phyloP scores from a whole-genome alignment of 2,797 vertebrate species.

The Fistularia commersonii region DNA sequence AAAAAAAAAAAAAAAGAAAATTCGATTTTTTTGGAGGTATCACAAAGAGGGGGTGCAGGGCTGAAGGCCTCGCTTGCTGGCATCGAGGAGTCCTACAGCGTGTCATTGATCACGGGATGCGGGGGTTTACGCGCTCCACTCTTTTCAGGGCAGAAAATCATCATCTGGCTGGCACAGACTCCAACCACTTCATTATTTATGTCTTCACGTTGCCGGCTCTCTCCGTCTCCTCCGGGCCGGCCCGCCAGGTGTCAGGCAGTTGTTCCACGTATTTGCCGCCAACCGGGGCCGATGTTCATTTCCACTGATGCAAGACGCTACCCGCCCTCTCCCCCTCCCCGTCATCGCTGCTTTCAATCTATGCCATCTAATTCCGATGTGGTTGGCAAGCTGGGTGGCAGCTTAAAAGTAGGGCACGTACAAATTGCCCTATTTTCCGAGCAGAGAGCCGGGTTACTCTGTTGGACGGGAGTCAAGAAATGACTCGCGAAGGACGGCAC shows the following conservation, averaged over 20 bases:
- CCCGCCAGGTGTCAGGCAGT: conserved; percentile 69
- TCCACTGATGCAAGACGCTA: conserved; percentile 48
- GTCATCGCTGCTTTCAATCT: conserved; percentile 61
- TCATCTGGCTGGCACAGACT: conserved; percentile 45
- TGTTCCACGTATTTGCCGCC: conserved; percentile 66
- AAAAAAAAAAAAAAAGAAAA: too few relatives aligned
- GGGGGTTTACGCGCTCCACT: too few relatives aligned
- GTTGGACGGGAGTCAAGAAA: conserved; percentile 31
- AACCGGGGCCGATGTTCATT: conserved; percentile 56
- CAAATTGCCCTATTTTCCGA: conserved; percentile 49
- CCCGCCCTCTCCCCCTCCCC: too few relatives aligned
- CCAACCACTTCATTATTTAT: too few relatives aligned
- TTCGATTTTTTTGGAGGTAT: too few relatives aligned
- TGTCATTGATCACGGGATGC: too few relatives aligned
- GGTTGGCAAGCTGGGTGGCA: conserved; percentile 51
- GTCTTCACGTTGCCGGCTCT: too few relatives aligned
- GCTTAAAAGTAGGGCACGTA: conserved; percentile 51
- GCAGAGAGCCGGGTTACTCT: conserved; percentile 6
- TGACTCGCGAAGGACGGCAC: too few relatives aligned
- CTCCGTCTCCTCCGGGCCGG: conserved; percentile 65
- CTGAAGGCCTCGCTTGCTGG: too few relatives aligned
- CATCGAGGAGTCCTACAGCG: too few relatives aligned
- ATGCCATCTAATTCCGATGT: conserved; percentile 46
- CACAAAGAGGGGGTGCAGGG: too few relatives aligned
- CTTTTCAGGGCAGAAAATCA: conserved; percentile 48